Conservation (phyloP, 2,797 vertebrate species). For the Orientallactaga sibirica region DNA sequence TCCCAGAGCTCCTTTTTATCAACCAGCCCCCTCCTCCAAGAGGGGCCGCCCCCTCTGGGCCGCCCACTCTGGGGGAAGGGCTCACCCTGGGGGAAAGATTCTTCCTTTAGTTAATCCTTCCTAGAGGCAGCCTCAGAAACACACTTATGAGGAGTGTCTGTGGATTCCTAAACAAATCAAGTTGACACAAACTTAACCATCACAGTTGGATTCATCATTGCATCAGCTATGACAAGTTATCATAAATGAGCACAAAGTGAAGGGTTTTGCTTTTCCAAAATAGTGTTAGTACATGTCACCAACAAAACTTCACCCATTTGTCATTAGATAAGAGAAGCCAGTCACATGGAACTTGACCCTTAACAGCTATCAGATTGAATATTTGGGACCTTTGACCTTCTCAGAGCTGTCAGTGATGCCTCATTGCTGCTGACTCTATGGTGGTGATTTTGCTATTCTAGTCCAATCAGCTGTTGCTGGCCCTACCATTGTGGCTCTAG, state of each 20-base stretch:
- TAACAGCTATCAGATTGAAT: slow-evolving; percentile 24
- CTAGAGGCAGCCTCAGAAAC: no score
- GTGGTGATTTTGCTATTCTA: not conserved
- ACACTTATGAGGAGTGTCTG: no score
- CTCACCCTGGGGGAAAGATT: no score
- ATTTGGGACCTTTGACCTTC: not conserved
- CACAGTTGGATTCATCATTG: slow-evolving; percentile 31
- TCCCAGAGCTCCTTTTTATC: no score
- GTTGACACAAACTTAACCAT: no score
- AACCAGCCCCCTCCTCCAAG: no score
- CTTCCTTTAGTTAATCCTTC: no score
- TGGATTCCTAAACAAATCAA: no score
- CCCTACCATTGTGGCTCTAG: not conserved
- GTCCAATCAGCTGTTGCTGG: not conserved
- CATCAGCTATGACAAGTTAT: slow-evolving; percentile 36
- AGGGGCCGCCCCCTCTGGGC: no score
- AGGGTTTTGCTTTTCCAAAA: slow-evolving; percentile 23
- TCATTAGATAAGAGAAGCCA: slow-evolving; percentile 30
- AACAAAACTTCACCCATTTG: slow-evolving; percentile 35
- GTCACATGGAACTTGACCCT: not conserved
- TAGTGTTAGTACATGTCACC: slow-evolving; percentile 31
- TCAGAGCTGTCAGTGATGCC: not conserved
- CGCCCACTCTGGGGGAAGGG: no score
- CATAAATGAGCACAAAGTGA: slow-evolving; percentile 17
- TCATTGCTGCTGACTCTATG: slow-evolving; percentile 31